phyloP scores from a whole-genome alignment of 2,797 vertebrate genomes.

The Silurus aristotelis region DNA sequence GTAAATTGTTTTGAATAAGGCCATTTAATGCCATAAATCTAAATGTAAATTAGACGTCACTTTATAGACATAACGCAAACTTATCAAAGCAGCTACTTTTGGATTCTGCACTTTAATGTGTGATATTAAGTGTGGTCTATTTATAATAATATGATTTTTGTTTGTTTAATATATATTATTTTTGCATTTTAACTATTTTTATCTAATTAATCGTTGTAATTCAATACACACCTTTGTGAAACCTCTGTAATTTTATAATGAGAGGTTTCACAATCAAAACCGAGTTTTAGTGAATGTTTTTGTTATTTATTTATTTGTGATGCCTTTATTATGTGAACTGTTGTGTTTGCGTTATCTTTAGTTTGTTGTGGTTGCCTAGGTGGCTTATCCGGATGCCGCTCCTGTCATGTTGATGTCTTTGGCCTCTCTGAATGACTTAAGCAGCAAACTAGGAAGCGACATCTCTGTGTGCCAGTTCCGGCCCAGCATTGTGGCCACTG shows the following conservation, averaged over 20 bases:
- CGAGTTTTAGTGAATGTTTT: background rate
- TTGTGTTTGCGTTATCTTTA: background rate
- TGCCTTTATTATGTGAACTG: background rate
- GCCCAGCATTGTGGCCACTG: conserved; percentile 85
- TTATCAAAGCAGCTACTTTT: background rate
- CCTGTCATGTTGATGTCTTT: conserved; percentile 88
- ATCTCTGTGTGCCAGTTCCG: conserved; percentile 83
- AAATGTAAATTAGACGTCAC: background rate
- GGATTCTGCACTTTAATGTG: background rate
- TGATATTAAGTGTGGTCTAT: background rate
- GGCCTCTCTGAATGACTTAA: conserved; percentile 85
- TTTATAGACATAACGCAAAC: background rate
- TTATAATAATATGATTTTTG: background rate
- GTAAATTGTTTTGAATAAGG: too few species aligned
- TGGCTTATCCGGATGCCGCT: conserved; percentile 84
- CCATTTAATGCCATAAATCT: too few species aligned
- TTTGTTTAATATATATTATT: background rate
- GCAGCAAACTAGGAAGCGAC: conserved; percentile 77
- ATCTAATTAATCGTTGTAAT: background rate
- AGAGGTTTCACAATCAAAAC: background rate
- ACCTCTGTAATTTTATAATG: background rate
- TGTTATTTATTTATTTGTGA: background rate
- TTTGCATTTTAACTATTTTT: background rate
- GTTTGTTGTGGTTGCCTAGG: conserved; percentile 57
- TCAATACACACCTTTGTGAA: background rate